Evolutionary conservation across 92 coral and sea anemone genomes (phyloP).

Genomic region (Epizoanthus fatuus): DNA sequence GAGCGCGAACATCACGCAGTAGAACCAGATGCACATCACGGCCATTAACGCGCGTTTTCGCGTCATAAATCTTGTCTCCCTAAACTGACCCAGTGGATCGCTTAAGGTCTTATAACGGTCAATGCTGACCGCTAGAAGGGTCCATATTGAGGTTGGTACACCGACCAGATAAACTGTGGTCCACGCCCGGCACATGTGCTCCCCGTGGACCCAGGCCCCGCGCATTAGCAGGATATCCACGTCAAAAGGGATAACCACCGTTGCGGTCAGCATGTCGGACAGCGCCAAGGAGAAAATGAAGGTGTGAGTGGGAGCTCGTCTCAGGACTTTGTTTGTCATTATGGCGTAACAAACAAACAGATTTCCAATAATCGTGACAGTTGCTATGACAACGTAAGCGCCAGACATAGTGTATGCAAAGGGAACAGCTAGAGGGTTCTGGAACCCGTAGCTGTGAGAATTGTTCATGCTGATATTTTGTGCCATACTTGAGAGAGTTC

Average conservation of each 20-base stretch:
- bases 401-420: slow-evolving; percentile 12
- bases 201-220: slow-evolving; percentile 76
- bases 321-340: slow-evolving; percentile 67
- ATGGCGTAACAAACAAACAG: slow-evolving; percentile 86
- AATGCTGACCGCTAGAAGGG: slow-evolving; percentile 82
- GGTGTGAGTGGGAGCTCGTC: slow-evolving; percentile 84
- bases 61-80: slow-evolving; percentile 78
- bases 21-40: slow-evolving; percentile 65
- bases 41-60: slow-evolving; percentile 58
- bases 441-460: no score
- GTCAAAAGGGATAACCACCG: slow-evolving; percentile 54
- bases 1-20: slow-evolving; percentile 68
- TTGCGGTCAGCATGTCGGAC: slow-evolving; percentile 17
- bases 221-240: slow-evolving; percentile 71
- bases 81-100: slow-evolving; percentile 74
- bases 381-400: slow-evolving; percentile 56
- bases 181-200: slow-evolving; percentile 70
- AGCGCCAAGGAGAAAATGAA: slow-evolving; percentile 89
- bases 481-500: no score
- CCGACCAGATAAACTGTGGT: slow-evolving; percentile 59
- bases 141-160: slow-evolving; percentile 78
- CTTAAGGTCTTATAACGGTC: slow-evolving; percentile 88
- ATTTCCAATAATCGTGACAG: slow-evolving; percentile 84
- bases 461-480: no score
- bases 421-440: background rate